Conservation (phyloP, 1,140 invertebrate species). For the Euwallacea similis region DNA sequence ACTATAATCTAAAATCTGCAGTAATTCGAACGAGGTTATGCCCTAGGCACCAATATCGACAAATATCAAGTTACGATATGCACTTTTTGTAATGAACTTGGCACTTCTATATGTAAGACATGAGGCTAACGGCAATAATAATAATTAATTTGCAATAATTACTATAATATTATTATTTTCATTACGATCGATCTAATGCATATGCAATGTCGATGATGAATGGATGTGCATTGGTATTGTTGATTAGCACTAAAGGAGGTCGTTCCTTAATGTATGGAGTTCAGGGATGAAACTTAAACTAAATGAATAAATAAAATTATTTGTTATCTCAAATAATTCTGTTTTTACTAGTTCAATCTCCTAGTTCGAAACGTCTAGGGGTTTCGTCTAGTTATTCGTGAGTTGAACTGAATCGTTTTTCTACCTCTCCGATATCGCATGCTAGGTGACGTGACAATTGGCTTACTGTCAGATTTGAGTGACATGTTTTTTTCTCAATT, state of each 20-base stretch:
- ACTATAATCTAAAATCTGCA: background rate
- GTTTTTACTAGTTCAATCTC: no score
- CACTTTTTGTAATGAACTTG: constrained; percentile 4
- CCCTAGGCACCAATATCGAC: background rate
- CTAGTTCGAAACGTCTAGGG: no score
- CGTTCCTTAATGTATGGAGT: background rate
- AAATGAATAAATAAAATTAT: no score
- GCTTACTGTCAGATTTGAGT: no score
- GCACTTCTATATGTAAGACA: background rate
- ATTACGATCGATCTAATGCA: background rate
- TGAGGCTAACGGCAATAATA: background rate
- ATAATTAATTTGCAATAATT: background rate
- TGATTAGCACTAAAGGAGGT: background rate
- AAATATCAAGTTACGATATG: background rate
- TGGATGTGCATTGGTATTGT: background rate
- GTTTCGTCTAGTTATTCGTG: no score
- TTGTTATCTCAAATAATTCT: background rate
- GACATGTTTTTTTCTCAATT: no score
- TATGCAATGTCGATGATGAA: background rate
- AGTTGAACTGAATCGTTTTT: no score
- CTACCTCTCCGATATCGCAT: no score
- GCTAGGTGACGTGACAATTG: no score
- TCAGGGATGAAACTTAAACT: background rate
- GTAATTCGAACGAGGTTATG: constrained; percentile 6
- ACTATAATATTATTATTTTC: background rate